phyloP scores from a whole-genome alignment of 2,113 vertebrate species.

The Equus przewalskii region DNA sequence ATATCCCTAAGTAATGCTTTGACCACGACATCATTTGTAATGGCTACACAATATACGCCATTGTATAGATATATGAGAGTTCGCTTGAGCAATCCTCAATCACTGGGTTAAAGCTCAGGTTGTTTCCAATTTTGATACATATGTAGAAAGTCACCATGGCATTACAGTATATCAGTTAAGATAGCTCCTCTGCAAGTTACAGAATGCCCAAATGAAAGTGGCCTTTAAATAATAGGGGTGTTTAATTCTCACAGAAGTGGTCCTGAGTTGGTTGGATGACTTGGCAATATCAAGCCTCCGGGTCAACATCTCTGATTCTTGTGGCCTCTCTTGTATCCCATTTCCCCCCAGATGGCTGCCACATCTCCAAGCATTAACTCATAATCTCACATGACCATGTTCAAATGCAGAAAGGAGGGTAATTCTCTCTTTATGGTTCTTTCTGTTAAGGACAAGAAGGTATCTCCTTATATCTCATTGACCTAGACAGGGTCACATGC shows the following conservation, averaged over 20 bases:
- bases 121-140: background rate
- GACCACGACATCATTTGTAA: background rate
- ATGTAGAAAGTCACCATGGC: background rate
- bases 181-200: background rate
- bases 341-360: background rate
- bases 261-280: background rate
- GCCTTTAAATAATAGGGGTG: background rate
- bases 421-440: background rate
- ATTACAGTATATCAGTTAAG: background rate
- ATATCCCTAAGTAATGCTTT: background rate
- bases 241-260: constrained; percentile 7
- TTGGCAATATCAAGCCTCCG: background rate
- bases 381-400: background rate
- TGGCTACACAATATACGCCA: background rate
- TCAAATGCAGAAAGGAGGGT: background rate
- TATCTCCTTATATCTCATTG: background rate
- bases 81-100: background rate
- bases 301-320: background rate
- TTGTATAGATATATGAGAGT: background rate
- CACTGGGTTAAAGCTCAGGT: background rate
- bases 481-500: background rate
- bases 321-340: background rate
- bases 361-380: background rate
- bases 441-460: background rate
- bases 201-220: constrained; percentile 6